These are phyloP conservation scores for Pica pica DNA, from an alignment of 2,113 vertebrate species.

Conservation along the genomic window DNA sequence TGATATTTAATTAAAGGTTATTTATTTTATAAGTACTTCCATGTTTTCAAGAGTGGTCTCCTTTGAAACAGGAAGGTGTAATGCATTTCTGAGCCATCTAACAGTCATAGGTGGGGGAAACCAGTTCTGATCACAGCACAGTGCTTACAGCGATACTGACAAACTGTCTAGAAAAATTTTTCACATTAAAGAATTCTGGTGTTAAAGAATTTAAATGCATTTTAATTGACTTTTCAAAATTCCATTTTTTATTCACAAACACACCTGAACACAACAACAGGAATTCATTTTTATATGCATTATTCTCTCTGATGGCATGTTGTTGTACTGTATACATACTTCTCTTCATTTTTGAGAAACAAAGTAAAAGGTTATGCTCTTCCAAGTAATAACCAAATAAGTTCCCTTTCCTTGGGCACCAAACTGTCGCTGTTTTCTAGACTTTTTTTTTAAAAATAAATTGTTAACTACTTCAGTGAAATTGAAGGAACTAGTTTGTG, in stretches of 20 bases:
- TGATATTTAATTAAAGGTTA: constrained; percentile 81
- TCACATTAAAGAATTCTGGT: constrained; percentile 57
- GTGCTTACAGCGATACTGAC: not conserved
- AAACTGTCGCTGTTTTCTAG: not conserved
- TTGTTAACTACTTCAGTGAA: not conserved
- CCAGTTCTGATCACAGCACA: constrained; percentile 42
- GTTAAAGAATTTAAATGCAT: constrained; percentile 57
- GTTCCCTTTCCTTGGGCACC: not conserved
- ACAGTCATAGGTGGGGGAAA: constrained; percentile 34
- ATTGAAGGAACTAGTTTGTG: not conserved
- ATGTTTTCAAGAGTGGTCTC: constrained; percentile 39
- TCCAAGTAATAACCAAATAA: not conserved
- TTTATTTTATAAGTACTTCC: constrained; percentile 75
- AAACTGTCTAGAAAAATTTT: constrained; percentile 41
- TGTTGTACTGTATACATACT: not conserved
- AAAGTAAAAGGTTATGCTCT: constrained; percentile 13
- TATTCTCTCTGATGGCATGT: constrained; percentile 56
- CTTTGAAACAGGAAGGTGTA: constrained; percentile 35
- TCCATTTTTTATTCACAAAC: constrained; percentile 47
- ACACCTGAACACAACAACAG: constrained; percentile 36
- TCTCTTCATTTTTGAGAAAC: not conserved
- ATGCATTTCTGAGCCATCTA: constrained; percentile 35
- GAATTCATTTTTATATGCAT: constrained; percentile 54
- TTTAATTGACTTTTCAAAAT: constrained; percentile 65
- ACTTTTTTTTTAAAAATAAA: not conserved